Evolutionary conservation across 2,113 vertebrate genomes (phyloP).

Genomic region (Gavia stellata): DNA sequence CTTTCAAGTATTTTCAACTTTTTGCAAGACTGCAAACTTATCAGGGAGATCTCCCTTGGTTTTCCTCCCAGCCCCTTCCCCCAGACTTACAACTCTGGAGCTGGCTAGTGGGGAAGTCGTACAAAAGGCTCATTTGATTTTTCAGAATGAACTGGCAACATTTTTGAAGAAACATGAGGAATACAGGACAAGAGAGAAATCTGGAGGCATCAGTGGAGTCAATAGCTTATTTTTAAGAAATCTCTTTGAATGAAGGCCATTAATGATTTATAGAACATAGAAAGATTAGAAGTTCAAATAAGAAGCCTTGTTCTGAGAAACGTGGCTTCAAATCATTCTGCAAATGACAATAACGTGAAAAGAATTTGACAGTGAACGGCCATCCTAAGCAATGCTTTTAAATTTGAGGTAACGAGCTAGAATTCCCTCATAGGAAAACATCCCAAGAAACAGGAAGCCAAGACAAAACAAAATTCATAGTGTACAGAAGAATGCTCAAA

Average conservation of each 20-base stretch:
- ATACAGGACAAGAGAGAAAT: neutral
- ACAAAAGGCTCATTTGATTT: neutral
- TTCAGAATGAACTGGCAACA: neutral
- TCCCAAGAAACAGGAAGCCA: neutral
- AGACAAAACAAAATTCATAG: neutral
- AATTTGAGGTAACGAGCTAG: neutral
- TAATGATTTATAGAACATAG: neutral
- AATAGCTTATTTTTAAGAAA: neutral
- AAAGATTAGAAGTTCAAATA: neutral
- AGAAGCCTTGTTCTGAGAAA: neutral
- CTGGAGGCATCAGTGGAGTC: neutral
- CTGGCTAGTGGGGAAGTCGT: neutral
- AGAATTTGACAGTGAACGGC: neutral
- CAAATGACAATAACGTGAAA: neutral
- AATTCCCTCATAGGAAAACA: neutral
- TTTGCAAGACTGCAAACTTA: neutral
- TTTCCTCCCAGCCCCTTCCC: neutral
- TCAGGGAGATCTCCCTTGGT: neutral
- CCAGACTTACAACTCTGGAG: neutral
- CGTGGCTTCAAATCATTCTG: neutral
- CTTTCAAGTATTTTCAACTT: neutral
- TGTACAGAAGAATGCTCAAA: neutral
- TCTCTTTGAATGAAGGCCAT: neutral
- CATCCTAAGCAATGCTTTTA: neutral
- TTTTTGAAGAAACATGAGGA: neutral